Base-by-base conservation (phyloP, 2,888 invertebrate genomes). In the Hanleya hanleyi region DNA sequence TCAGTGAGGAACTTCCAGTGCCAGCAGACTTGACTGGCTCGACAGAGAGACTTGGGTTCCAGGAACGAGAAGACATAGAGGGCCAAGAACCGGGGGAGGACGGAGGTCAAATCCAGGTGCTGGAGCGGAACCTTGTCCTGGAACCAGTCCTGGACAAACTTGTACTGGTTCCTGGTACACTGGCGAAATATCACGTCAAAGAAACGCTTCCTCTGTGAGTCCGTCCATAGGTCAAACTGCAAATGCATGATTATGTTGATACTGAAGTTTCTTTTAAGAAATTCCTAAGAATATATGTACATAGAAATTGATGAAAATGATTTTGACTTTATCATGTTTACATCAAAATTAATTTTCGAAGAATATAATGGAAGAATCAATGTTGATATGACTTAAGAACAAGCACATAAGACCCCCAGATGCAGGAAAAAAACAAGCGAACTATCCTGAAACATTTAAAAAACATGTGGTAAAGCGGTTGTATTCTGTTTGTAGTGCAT, bases 151-250 rank as follows among this genome's bases (percentile, higher is more conserved):
- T 87, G 87, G n/a, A 90, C 78, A 83, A 86, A 89, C 68, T 81
- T 79, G 67, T 86, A 80, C 79, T 89, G 89, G n/a, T 78, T 67
- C 12, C 83, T 81, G 12, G 73, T 78, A 74, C 89, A 88, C 72
- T 86, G 86, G 18, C 79, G 80, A 69, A 90, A 86, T 26, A 89
- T 77, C n/a, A 83, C 77, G 37, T 84, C 82, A 49, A 90, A 80
- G 74, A 90, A 90, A 26, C 86, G 72, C 72, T 88, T 87, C 38
- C 90, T 75, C 77, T 90, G 90, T 4, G 84, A 80, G 76, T 89
- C 88, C n/a, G 86, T 87, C 90, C 90, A 90, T 41, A 90, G 70
- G 72, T 90, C 90, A 85, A 89, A 90, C 90, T 90, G 80, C 38
- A 82, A 37, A 29, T 15, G 22, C n/a, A n/a, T n/a, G n/a, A n/a